Base-by-base conservation (phyloP, 2,888 invertebrate genomes). In the Oscheius sp. region DNA sequence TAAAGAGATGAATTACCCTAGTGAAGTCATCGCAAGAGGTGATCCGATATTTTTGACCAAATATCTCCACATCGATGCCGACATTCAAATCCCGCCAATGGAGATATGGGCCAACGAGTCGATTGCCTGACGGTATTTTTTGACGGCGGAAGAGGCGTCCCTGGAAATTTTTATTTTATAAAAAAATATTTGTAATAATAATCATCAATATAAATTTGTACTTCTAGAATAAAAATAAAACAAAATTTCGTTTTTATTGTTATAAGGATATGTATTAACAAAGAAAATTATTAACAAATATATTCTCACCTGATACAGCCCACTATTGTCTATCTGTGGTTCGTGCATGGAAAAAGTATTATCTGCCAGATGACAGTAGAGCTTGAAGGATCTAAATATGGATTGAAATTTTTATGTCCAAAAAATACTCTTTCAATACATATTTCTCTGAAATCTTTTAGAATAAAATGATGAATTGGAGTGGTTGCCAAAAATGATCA, bases 11-110 rank as follows among this genome's bases (percentile, higher is more conserved):
- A 30, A 54, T 24, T 26, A 73, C 75, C 59, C 67, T 45, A 14
- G 76, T 74, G 28, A 74, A 74, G 2, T 54, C 41, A 44, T 76
- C 76, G 47, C 76, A 76, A 5, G 66, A 66, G 2, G 74, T 73
- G 5, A 76, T 68, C 61, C 72, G 62, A 47, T 76, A 76, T 36
- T 66, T 74, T 0, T 66, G 77, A 20, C 76, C 75, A 26, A 75
- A 77, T 6, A 77, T 33, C 28, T 77, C 74, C 12, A 79, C 59
- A 63, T 77, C 75, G 14, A 51, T 69, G 9, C 79, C 77, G 5
- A 79, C 57, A 45, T 74, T 70, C 38, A 79, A 36, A 50, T 77
- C 77, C 67, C 72, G 71, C 77, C 77, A 79, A 26, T 75, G 77
- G 0, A 77, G 68, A 45, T 47, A 67, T 4, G 67, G 67, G 9